These are phyloP conservation scores for Thaumatotibia leucotreta DNA, from an alignment of 1,140 invertebrate genomes.

Conservation along the genomic window DNA sequence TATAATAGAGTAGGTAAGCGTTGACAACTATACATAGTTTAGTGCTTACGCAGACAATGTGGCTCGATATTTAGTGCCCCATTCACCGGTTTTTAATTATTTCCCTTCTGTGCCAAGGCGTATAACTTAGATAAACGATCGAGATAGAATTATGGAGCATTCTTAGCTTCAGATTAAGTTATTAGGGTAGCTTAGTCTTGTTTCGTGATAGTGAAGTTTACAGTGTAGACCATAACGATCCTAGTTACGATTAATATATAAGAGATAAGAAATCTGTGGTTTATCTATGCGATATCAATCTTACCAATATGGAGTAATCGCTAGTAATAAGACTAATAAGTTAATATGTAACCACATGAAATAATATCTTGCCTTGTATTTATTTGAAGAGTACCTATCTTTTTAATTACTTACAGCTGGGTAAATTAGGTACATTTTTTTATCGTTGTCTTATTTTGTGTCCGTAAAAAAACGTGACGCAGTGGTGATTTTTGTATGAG, in stretches of 20 bases:
- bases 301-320: too few species aligned
- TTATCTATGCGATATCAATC: too few species aligned
- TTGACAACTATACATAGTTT: slow-evolving; percentile 17
- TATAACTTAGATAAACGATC: slow-evolving; percentile 25
- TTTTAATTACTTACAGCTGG: too few species aligned
- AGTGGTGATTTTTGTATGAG: too few species aligned
- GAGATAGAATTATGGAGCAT: slow-evolving; percentile 26
- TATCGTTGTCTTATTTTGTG: too few species aligned
- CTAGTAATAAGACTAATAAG: too few species aligned
- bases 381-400: too few species aligned
- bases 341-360: too few species aligned
- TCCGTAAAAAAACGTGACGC: too few species aligned
- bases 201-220: background rate
- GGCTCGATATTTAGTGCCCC: slow-evolving; percentile 27
- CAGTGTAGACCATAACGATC: background rate
- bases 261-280: background rate
- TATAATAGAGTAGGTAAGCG: background rate
- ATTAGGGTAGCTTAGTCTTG: background rate
- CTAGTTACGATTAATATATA: background rate
- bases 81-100: slow-evolving; percentile 32
- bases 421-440: too few species aligned
- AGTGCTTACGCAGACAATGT: slow-evolving; percentile 24
- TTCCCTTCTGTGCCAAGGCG: background rate
- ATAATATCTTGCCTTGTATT: too few species aligned
- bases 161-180: slow-evolving; percentile 6